Conservation (phyloP, 2,797 vertebrate genomes). For the Nothura maculosa region DNA sequence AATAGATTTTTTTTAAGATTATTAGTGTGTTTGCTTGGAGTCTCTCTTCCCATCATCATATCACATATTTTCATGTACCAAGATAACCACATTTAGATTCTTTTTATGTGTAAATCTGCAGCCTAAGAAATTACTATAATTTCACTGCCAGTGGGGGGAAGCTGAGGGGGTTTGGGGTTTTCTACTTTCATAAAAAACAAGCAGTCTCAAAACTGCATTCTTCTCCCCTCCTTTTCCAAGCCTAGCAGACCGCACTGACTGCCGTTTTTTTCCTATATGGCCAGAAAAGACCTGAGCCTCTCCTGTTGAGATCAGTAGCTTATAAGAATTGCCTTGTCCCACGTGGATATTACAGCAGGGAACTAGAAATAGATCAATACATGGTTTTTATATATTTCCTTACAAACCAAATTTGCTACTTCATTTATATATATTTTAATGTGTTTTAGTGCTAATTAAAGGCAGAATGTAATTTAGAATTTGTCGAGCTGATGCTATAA, state of each 20-base stretch:
- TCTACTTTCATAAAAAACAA: not conserved
- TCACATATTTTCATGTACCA: not conserved
- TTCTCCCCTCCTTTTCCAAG: not conserved
- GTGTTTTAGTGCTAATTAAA: not conserved
- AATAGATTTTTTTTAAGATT: not conserved
- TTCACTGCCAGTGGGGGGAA: not conserved
- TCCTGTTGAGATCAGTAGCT: not conserved
- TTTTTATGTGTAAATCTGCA: not conserved
- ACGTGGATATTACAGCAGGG: not conserved
- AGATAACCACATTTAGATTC: not conserved
- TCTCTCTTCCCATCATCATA: not conserved
- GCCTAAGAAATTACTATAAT: not conserved
- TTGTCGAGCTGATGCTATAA: not conserved
- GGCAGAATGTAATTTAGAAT: not conserved
- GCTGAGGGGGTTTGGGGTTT: not conserved
- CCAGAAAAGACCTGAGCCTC: not conserved
- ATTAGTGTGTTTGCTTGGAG: not conserved
- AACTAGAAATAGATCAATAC: not conserved
- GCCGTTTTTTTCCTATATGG: not conserved
- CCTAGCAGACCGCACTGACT: not conserved
- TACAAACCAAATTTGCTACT: not conserved
- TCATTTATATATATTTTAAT: not conserved
- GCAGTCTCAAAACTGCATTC: too few species aligned
- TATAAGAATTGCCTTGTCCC: not conserved
- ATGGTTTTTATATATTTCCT: rapidly evolving